phyloP scores from a whole-genome alignment of 2,113 vertebrate genomes.

The Phylloscopus trochiloides region DNA sequence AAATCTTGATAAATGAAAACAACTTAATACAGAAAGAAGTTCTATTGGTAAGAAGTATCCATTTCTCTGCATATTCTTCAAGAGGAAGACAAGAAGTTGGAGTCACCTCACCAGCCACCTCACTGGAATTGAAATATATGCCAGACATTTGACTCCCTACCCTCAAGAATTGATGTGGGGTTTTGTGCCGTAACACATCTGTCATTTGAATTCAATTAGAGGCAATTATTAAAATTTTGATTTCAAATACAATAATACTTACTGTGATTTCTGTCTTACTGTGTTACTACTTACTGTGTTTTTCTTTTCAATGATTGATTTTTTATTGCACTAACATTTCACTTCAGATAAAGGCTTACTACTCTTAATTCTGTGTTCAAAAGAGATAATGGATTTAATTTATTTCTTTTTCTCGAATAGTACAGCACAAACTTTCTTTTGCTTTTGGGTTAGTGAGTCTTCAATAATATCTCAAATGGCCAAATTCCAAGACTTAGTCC shows the following conservation, averaged over 20 bases:
- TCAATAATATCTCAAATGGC: neutral
- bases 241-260: neutral
- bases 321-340: neutral
- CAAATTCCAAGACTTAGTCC: neutral
- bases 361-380: neutral
- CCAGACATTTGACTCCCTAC: neutral
- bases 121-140: neutral
- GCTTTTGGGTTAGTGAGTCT: neutral
- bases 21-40: neutral
- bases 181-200: neutral
- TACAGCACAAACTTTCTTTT: neutral
- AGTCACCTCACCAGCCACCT: neutral
- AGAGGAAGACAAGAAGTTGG: neutral
- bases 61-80: neutral
- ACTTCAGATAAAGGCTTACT: neutral
- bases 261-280: neutral
- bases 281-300: neutral
- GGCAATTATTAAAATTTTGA: neutral
- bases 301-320: neutral
- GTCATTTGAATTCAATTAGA: neutral
- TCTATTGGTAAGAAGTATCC: neutral
- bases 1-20: neutral
- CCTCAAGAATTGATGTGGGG: neutral
- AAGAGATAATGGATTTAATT: neutral
- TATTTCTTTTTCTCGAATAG: neutral